These are phyloP conservation scores for Siniperca obscura DNA, from an alignment of 2,797 vertebrate genomes.

Conservation along the genomic window DNA sequence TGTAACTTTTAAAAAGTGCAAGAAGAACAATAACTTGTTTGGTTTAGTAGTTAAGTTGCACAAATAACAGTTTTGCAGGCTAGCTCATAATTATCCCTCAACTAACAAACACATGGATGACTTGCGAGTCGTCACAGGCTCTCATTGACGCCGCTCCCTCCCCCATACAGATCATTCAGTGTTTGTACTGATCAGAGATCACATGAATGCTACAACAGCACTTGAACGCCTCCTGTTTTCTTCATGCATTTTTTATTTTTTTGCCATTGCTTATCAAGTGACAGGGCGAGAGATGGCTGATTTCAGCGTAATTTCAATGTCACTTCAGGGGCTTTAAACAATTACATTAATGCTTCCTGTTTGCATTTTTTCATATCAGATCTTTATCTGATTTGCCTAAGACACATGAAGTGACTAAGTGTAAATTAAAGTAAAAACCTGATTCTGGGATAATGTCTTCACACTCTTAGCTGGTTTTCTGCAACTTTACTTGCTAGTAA, in stretches of 20 bases:
- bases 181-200: slow-evolving; percentile 4
- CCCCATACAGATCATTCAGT: background rate
- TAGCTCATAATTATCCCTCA: background rate
- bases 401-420: background rate
- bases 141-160: background rate
- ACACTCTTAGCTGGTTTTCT: background rate
- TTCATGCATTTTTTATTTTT: background rate
- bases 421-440: background rate
- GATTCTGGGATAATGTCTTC: background rate
- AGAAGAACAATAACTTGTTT: background rate
- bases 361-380: background rate
- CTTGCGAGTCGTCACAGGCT: background rate
- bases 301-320: slow-evolving; percentile 19
- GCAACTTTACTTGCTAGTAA: background rate
- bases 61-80: background rate
- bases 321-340: background rate
- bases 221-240: background rate
- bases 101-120: background rate
- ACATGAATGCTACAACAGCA: background rate
- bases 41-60: background rate
- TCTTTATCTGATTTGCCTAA: background rate
- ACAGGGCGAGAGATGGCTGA: background rate
- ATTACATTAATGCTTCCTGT: too few relatives aligned
- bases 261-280: background rate
- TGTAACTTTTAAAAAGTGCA: background rate